Evolutionary conservation across 1,140 invertebrate species (phyloP), one percentile per base, ranked within the genome.

Genomic region (Anastrepha obliqua): DNA sequence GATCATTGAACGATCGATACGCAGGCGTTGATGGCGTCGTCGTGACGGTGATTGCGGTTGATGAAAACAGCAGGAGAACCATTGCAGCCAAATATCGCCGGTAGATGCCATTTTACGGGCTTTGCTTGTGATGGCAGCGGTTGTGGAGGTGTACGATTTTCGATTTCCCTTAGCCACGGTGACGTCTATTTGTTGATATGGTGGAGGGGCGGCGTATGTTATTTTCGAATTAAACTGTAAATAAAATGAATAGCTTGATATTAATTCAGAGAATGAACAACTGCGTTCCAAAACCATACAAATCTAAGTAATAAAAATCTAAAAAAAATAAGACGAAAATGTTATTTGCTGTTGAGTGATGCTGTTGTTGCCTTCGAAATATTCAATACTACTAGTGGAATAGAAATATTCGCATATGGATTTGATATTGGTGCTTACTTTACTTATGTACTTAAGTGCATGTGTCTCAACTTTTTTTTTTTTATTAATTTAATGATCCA

Each of bases 1-100:
- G 90, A 98, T 98, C 97, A 98, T 98, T 64, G 97, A 97, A 58
- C 97, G 95, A 93, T 98, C 98, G 94, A 98, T 98, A 93, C 96
- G 96, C 89, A 96, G 93, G 89, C 96, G 94, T 87, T 95, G 94
- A 65, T 96, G 94, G 89, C 95, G 95, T 90, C 95, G 95, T 87
- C 95, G 94, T 90, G 96, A 95, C 89, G 94, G 95, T 85, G 95
- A 94, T 67, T 95, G 95, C 74, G 96, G 95, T 90, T 97, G 96
- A 65, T 96, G 95, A 89, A 97, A 95, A 92, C 97, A 97, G 93
- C 97, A 97, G 15, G 96, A 96, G 93, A 97, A 97, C 95, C 97
- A 97, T 90, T 97, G 97, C 89, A 97, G 94, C 96, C 96, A 97
- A 90, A 97, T 95, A 91, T 97, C 97, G 89, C 96, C 95, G 59